Evolutionary conservation across 2,113 vertebrate species (phyloP).

Genomic region (Pangasianodon hypophthalmus): DNA sequence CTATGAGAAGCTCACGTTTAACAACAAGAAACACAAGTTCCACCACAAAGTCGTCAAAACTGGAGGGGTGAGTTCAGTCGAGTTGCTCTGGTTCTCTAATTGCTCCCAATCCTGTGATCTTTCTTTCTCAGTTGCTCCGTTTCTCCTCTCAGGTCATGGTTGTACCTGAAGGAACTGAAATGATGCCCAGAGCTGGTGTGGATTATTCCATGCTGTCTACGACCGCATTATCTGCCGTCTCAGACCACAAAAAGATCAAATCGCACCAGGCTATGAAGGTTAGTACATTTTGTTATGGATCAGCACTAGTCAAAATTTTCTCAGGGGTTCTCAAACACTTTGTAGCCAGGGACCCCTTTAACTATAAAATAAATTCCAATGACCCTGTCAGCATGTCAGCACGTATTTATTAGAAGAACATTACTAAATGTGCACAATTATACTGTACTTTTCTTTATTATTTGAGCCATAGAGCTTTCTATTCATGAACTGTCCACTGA

Average conservation of each 20-base stretch:
- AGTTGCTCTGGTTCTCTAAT: background rate
- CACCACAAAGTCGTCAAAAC: constrained; percentile 89
- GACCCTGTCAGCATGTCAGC: too few species aligned
- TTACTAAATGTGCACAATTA: background rate
- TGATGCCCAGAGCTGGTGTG: constrained; percentile 89
- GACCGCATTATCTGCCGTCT: constrained; percentile 95
- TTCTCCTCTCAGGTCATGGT: constrained; percentile 84
- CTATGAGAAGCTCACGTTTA: constrained; percentile 97
- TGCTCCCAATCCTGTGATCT: background rate
- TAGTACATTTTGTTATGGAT: constrained; percentile 57
- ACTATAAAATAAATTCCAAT: too few species aligned
- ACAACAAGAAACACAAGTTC: constrained; percentile 97
- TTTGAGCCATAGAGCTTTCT: background rate
- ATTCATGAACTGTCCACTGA: background rate
- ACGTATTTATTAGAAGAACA: background rate
- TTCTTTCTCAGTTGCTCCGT: background rate
- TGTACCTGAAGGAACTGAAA: constrained; percentile 91
- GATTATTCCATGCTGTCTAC: constrained; percentile 97
- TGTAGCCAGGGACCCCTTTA: background rate
- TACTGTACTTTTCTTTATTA: background rate
- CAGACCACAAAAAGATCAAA: constrained; percentile 97
- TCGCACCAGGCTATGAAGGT: constrained; percentile 94
- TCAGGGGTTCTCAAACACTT: background rate
- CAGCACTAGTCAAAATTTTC: background rate
- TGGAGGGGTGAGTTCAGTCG: constrained; percentile 82